These are phyloP conservation scores for Geophilus truncorum DNA, from an alignment of 2,888 invertebrate genomes.

Conservation along the genomic window DNA sequence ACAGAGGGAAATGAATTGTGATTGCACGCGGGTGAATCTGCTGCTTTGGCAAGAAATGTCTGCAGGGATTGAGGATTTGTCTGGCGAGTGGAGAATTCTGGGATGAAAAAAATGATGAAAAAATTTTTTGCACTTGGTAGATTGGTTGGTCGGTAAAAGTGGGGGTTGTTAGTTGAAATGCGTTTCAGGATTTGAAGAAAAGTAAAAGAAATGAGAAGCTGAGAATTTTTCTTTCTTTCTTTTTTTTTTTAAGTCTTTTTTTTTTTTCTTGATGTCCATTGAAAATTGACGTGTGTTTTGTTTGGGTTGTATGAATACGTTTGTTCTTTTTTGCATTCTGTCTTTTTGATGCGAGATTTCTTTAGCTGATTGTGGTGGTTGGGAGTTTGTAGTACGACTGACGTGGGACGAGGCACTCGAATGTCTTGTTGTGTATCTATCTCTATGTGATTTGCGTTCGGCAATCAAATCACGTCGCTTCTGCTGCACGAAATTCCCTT, in stretches of 20 bases:
- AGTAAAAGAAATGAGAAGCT: background rate
- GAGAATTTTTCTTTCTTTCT: background rate
- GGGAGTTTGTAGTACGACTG: background rate
- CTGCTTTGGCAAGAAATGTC: background rate
- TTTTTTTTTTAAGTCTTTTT: background rate
- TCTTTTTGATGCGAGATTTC: background rate
- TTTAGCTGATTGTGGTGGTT: background rate
- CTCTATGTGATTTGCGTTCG: constrained; percentile 11
- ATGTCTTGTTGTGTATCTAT: background rate
- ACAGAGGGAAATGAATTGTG: constrained; percentile 2
- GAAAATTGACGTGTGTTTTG: background rate
- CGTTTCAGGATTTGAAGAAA: background rate
- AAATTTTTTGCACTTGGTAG: background rate
- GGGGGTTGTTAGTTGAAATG: background rate
- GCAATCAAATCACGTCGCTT: constrained; percentile 8
- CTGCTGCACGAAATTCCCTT: background rate
- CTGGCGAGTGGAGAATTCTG: background rate
- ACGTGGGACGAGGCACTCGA: background rate
- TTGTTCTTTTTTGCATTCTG: background rate
- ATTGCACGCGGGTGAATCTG: background rate
- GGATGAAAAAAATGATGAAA: background rate
- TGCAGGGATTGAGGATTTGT: background rate
- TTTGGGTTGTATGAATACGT: background rate
- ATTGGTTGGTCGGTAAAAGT: background rate
- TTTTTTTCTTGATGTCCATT: background rate